Conservation (phyloP, 2,113 vertebrate genomes). For the Australoheros scitulus region DNA sequence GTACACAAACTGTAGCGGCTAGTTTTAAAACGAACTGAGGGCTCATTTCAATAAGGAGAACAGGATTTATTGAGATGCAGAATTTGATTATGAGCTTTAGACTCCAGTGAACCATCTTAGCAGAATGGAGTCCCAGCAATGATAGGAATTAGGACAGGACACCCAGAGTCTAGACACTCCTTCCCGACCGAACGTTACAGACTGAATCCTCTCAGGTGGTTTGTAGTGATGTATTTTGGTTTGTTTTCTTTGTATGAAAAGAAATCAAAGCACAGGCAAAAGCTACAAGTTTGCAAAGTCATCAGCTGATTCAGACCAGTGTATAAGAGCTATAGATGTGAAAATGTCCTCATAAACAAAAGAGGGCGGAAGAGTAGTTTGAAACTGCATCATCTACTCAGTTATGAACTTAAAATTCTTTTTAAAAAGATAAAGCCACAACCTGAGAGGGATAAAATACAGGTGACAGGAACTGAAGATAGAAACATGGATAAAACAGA, state of each 20-base stretch:
- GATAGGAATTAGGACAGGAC: neutral
- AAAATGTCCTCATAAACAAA: neutral
- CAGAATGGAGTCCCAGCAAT: neutral
- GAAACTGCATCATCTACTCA: neutral
- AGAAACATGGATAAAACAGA: conserved; percentile 3
- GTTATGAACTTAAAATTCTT: neutral
- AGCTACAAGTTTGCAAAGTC: neutral
- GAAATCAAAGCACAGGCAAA: neutral
- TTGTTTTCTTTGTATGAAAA: neutral
- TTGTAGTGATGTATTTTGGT: neutral
- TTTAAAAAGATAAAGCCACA: neutral
- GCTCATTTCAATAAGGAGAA: neutral
- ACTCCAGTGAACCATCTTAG: neutral
- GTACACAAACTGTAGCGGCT: neutral
- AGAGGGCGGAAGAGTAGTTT: neutral
- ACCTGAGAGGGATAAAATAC: neutral
- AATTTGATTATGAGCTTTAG: neutral
- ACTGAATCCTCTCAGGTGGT: neutral
- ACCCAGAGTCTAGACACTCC: neutral
- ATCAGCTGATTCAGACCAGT: neutral
- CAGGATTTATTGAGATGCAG: neutral
- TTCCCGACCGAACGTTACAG: neutral
- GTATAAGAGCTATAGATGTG: neutral
- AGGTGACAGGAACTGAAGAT: neutral
- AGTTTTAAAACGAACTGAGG: neutral